Base-by-base conservation (phyloP, 2,113 vertebrate genomes). In the Silurus asotus region DNA sequence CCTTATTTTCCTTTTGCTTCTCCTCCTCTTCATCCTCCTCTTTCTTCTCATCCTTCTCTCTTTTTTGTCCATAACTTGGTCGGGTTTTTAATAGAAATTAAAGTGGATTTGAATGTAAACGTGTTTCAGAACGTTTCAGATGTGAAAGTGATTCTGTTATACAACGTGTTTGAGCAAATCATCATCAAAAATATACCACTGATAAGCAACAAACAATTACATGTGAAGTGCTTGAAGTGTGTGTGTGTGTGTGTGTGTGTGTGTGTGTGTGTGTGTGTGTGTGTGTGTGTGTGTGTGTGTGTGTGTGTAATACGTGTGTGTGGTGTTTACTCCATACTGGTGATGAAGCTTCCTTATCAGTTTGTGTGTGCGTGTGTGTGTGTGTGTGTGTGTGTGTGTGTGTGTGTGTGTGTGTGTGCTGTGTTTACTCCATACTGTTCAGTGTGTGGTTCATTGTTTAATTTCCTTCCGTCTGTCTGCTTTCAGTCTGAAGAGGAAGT, bases 281-380 rank as follows among this genome's bases (percentile, higher is more conserved):
- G 64, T 25, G 37, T 37, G 37, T 37, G 2, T 74, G 70, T 1
- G 15, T 49, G 25, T 37, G 37, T 70, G 37, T 6, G 45, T n/a
- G 10, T n/a, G 48, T 13, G 20, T 75, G 20, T 19, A 0, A 6
- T 37, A 48, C 7, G 1, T 53, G 48, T 23, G 37, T 37, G 37
- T 9, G 8, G 9, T 74, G 67, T 70, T 70, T 45, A 67, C 14
- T 17, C 67, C 8, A 37, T 19, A 23, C 72, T 75, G 9, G 20
- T 75, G 2, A 75, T 75, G 20, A 75, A n/a, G 48, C 13, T 48
- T 20, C 37, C 20, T 37, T 37, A 37, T 37, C 37, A 19, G 64
- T 67, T 23, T 67, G 64, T 67, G 64, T 67, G 64, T 67, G 64
- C 28, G 64, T 67, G 64, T 62, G 64, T 67, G 64, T 67, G 64